Evolutionary conservation across 2,888 invertebrate genomes (phyloP).

Genomic region (Agrypnus murinus): DNA sequence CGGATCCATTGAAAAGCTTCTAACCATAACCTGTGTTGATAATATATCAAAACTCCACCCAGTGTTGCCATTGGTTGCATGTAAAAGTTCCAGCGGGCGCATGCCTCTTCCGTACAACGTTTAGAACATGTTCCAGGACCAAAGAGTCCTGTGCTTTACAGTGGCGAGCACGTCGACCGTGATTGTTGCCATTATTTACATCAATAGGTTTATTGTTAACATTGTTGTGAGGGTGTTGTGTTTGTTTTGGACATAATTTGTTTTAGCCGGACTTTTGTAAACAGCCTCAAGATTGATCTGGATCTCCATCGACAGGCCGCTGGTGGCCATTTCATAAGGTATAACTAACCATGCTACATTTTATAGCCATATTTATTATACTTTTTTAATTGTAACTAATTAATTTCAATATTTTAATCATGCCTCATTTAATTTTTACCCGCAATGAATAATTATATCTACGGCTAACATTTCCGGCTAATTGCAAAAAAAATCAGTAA

Average conservation of each 20-base stretch:
- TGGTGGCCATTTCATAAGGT: conserved; percentile 86
- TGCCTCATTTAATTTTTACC: too few relatives aligned
- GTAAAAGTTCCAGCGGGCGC: conserved; percentile 60
- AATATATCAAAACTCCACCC: conserved; percentile 66
- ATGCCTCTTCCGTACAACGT: conserved; percentile 57
- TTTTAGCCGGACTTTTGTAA: conserved; percentile 55
- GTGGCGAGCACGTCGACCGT: conserved; percentile 65
- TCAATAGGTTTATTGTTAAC: conserved; percentile 47
- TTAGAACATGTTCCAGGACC: conserved; percentile 57
- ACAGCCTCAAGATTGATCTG: conserved; percentile 83
- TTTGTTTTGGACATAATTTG: conserved; percentile 43
- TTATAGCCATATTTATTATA: too few relatives aligned
- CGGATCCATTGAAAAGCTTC: conserved; percentile 66
- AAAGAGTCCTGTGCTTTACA: conserved; percentile 67
- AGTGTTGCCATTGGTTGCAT: conserved; percentile 64
- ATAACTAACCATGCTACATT: too few relatives aligned
- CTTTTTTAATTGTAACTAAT: too few relatives aligned
- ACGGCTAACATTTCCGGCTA: too few relatives aligned
- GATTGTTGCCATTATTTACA: conserved; percentile 49
- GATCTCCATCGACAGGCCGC: conserved; percentile 84
- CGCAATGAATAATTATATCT: too few relatives aligned
- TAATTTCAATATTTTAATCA: too few relatives aligned
- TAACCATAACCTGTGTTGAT: conserved; percentile 69
- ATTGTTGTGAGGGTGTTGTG: conserved; percentile 51
- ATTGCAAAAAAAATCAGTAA: too few relatives aligned